Evolutionary conservation across 2,888 invertebrate genomes (phyloP).

Genomic region (Volucella bombylans): DNA sequence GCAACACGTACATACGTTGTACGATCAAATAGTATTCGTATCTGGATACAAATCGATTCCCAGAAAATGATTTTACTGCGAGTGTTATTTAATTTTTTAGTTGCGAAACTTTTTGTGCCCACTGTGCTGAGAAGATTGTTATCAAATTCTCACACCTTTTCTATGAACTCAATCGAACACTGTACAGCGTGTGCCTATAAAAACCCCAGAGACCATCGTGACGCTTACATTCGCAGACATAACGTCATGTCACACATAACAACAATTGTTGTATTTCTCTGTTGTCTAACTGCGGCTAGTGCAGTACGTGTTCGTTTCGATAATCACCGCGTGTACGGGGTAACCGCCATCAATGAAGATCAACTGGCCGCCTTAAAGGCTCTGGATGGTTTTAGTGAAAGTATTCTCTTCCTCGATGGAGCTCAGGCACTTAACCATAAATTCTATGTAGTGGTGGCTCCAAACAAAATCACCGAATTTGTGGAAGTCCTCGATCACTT

Average conservation of each 20-base stretch:
- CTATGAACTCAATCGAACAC: background rate
- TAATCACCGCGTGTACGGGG: conserved; percentile 85
- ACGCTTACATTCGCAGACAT: conserved; percentile 5
- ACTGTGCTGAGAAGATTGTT: conserved; percentile 8
- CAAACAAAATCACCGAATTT: conserved; percentile 70
- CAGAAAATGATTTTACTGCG: background rate
- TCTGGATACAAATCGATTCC: no score
- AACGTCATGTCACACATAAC: conserved; percentile 58
- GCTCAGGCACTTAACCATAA: conserved; percentile 81
- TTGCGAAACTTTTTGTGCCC: background rate
- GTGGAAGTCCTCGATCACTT: conserved; percentile 45
- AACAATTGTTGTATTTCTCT: conserved; percentile 27
- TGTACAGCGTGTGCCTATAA: conserved; percentile 14
- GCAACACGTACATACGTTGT: no score
- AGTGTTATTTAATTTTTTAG: background rate
- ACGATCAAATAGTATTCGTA: no score
- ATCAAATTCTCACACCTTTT: background rate
- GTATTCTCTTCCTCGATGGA: conserved; percentile 82
- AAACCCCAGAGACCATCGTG: background rate
- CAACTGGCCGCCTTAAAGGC: conserved; percentile 83
- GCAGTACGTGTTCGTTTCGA: conserved; percentile 80
- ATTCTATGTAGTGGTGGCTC: conserved; percentile 82
- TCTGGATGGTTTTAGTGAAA: conserved; percentile 79
- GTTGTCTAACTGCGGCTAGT: conserved; percentile 54
- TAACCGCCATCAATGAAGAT: conserved; percentile 83